phyloP scores from a whole-genome alignment of 2,888 invertebrate species.

The Cheilosia soror region DNA sequence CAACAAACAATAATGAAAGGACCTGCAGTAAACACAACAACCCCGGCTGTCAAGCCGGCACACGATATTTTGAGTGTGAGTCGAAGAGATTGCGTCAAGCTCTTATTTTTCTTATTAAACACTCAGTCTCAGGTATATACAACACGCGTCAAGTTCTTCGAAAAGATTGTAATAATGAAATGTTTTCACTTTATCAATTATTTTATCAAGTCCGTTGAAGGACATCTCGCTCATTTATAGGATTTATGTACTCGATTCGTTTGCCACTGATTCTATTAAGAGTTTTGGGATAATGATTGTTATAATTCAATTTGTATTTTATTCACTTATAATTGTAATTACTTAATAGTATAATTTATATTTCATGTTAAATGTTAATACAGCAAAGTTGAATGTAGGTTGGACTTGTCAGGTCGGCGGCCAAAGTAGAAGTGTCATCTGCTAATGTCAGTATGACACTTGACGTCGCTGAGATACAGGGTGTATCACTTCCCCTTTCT shows the following conservation, averaged over 20 bases:
- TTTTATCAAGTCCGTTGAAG: constrained; percentile 33
- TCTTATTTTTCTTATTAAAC: constrained; percentile 23
- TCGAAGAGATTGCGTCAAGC: constrained; percentile 25
- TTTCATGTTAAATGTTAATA: no score
- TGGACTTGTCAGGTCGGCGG: no score
- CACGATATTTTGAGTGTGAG: not conserved
- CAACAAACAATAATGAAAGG: constrained; percentile 44
- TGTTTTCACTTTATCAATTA: constrained; percentile 55
- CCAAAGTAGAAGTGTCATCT: no score
- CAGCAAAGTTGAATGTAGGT: no score
- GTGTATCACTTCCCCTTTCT: not conserved
- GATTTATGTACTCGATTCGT: constrained; percentile 1
- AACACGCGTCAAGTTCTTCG: constrained; percentile 41
- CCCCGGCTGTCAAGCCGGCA: not conserved
- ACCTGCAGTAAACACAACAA: constrained; percentile 19
- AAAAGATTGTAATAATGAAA: constrained; percentile 45
- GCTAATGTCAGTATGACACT: no score
- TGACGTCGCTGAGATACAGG: no score
- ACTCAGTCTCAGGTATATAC: constrained; percentile 35
- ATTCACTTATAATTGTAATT: no score
- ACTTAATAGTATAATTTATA: no score
- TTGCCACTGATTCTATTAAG: no score
- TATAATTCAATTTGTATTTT: no score
- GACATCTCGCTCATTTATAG: constrained; percentile 32
- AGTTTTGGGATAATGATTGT: no score